Percentiles rank a stretch among this genome's conserved stretches.
phyloP scores from a whole-genome alignment of 23 tunicate species.

The Styela clava region DNA sequence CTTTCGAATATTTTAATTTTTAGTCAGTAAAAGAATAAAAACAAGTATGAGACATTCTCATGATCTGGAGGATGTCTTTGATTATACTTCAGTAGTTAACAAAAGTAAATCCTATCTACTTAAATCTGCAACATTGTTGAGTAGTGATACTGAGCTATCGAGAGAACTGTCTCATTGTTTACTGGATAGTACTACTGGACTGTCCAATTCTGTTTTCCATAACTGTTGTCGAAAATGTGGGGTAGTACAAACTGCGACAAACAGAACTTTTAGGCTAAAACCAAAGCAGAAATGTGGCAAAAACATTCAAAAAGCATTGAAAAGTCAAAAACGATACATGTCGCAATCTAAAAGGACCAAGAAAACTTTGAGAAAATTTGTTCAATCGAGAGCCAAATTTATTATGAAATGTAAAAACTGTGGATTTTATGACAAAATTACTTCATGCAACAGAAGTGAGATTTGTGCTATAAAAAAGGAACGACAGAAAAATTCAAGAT shows the following conservation, averaged over 20 bases:
- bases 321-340: background rate
- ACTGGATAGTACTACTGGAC: background rate
- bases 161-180: background rate
- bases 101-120: background rate
- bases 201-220: background rate
- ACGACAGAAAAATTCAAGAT: background rate
- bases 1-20: no score
- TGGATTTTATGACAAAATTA: background rate
- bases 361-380: background rate
- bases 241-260: background rate
- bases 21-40: no score
- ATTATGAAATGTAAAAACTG: conserved; percentile 12
- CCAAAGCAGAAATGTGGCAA: conserved; percentile 8
- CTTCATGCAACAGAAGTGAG: background rate
- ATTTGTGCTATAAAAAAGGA: background rate
- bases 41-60: no score
- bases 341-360: background rate
- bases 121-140: background rate
- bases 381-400: conserved; percentile 2
- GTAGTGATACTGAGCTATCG: background rate
- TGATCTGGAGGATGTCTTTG: no score
- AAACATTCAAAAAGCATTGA: conserved; percentile 1
- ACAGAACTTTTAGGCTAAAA: conserved; percentile 5
- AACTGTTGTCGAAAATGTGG: conserved; percentile 20
- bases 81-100: background rate